A percentile compares a stretch with the other conserved stretches of the same genome.
Conservation (phyloP, 1,140 invertebrate genomes). For the Yoshiicerus persimilis region DNA sequence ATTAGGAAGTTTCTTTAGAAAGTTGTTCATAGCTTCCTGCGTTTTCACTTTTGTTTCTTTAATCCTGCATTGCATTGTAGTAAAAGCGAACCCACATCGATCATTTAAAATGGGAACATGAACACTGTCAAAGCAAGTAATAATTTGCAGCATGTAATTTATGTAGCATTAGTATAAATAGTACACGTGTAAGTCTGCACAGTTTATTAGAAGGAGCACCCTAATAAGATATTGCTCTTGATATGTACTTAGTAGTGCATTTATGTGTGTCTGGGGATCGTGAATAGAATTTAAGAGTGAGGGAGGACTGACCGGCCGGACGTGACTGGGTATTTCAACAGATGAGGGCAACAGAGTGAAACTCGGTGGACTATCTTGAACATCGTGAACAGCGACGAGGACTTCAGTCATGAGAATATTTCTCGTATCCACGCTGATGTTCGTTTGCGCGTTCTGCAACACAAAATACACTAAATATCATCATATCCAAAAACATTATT, state of each 20-base stretch:
- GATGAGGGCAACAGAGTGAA: slow-evolving; percentile 38
- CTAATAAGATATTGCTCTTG: too few relatives aligned
- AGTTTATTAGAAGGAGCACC: too few relatives aligned
- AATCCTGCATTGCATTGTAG: neutral
- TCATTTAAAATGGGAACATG: neutral
- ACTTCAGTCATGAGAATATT: slow-evolving; percentile 47
- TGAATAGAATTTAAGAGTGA: neutral
- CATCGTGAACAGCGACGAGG: slow-evolving; percentile 41
- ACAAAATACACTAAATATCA: neutral
- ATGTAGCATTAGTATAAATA: too few relatives aligned
- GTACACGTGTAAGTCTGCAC: too few relatives aligned
- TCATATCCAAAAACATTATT: neutral
- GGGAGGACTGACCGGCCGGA: neutral
- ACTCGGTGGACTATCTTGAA: slow-evolving; percentile 44
- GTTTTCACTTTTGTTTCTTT: too few relatives aligned
- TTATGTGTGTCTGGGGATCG: neutral
- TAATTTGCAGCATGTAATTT: too few relatives aligned
- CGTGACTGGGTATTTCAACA: slow-evolving; percentile 36
- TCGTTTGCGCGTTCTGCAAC: slow-evolving; percentile 44
- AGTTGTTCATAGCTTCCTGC: too few relatives aligned
- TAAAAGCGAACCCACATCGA: neutral
- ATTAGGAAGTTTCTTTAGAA: too few relatives aligned
- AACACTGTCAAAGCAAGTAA: neutral
- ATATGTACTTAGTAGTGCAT: too few relatives aligned
- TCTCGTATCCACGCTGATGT: slow-evolving; percentile 43